phyloP scores from a whole-genome alignment of 1,140 invertebrate genomes.

The Heliconius himera region DNA sequence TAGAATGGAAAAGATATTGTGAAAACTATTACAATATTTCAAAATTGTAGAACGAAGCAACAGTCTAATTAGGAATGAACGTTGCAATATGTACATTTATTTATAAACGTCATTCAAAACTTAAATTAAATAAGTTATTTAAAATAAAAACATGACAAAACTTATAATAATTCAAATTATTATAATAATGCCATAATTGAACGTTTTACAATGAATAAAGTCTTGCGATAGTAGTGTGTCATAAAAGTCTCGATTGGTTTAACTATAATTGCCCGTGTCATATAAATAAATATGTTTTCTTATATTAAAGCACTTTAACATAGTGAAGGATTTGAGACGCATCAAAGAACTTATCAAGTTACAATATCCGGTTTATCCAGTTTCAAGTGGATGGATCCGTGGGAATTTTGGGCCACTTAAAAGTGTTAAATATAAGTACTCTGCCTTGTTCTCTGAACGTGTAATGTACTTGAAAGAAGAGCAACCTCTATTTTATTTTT shows the following conservation, averaged over 20 bases:
- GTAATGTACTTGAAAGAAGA: constrained; percentile 6
- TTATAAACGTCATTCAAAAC: too few relatives aligned
- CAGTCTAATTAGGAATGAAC: background rate
- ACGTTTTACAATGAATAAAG: background rate
- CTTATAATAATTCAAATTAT: too few relatives aligned
- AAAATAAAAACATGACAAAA: too few relatives aligned
- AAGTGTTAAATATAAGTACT: constrained; percentile 7
- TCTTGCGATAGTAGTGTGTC: background rate
- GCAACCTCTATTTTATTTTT: constrained; percentile 11
- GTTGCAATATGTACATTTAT: too few relatives aligned
- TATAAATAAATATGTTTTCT: background rate
- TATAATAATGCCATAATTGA: too few relatives aligned
- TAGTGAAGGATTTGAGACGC: constrained; percentile 28
- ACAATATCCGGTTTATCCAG: constrained; percentile 35
- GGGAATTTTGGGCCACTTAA: constrained; percentile 28
- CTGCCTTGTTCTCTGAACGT: background rate
- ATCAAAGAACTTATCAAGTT: constrained; percentile 23
- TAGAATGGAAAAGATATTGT: background rate
- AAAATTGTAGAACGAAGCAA: background rate
- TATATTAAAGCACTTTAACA: constrained; percentile 4
- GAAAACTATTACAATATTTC: background rate
- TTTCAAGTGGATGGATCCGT: constrained; percentile 32
- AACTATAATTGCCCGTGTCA: background rate
- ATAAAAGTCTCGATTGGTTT: background rate
- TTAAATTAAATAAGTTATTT: too few relatives aligned